Evolutionary conservation across 2,888 invertebrate species (phyloP).

Genomic region (Cheilosia grossa): DNA sequence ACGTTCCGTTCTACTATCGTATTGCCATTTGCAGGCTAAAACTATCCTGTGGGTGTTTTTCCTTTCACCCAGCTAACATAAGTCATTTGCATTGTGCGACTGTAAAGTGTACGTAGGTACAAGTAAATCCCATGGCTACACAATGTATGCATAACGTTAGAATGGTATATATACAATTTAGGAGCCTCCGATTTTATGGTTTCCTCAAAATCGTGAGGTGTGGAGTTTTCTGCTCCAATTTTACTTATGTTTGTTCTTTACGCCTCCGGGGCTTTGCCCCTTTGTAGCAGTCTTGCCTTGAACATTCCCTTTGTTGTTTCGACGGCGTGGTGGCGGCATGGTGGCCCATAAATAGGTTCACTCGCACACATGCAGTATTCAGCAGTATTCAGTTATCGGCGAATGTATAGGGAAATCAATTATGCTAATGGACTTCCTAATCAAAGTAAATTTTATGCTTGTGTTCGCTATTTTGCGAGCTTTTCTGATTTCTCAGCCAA

Average conservation of each 20-base stretch:
- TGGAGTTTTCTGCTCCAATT: slow-evolving; percentile 56
- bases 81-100: slow-evolving; percentile 2
- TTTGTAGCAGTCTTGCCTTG: neutral
- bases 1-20: slow-evolving; percentile 53
- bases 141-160: neutral
- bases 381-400: slow-evolving; percentile 48
- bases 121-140: neutral
- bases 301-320: slow-evolving; percentile 26
- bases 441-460: slow-evolving; percentile 60
- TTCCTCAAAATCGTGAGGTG: slow-evolving; percentile 47
- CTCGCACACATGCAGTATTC: slow-evolving; percentile 16
- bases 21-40: slow-evolving; percentile 37
- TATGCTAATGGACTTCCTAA: slow-evolving; percentile 71
- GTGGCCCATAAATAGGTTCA: slow-evolving; percentile 13
- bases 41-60: slow-evolving; percentile 40
- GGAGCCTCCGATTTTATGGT: slow-evolving; percentile 27
- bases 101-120: neutral
- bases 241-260: slow-evolving; percentile 50
- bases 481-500: slow-evolving; percentile 37
- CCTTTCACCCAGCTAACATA: slow-evolving; percentile 19
- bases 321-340: neutral
- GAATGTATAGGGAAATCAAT: slow-evolving; percentile 70
- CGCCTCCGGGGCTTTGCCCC: slow-evolving; percentile 22
- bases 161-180: slow-evolving; percentile 15
- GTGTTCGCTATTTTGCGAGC: slow-evolving; percentile 42